Base-by-base conservation (phyloP, 2,888 invertebrate species). In the Papilio protenor region DNA sequence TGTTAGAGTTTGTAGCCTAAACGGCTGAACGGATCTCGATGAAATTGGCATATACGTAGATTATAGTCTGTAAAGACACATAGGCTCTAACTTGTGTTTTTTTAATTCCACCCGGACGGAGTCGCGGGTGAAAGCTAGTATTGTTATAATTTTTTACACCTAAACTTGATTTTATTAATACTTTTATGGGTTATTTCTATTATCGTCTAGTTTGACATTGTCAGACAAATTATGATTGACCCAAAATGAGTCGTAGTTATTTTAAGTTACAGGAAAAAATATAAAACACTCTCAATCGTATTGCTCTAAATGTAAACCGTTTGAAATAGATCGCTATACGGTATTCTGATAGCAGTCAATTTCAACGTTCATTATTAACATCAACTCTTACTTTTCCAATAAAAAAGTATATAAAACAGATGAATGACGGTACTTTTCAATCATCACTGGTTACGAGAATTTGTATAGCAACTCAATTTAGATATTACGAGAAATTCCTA, bases 261-360 rank as follows among this genome's bases (percentile, higher is more conserved):
- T 57, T 23, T 57, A 57, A 21, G 23, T 59, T 23, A 3, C 23
- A 23, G 21, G 0, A 59, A 52, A 52, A 49, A 71, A 40, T 27
- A 40, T 40, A 40, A 23, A 49, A 18, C 11, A 4, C 52, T 33
- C 52, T 71, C 18, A 16, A 27, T 18, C 6, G 64, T 33, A 64
- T 33, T 1, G 8, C 61, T 27, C 27, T 6, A 33, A 64, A 49
- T n/a, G 70, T 71, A 52, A 71, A 52, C 71, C 52, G 27, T 71
- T 71, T 71, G 27, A 71, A 71, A 71, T 71, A 52, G 2, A 71
- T 71, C 16, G 70, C n/a, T 27, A 8, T 23, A 71, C 71, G 52
- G 55, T 52, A 71, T 71, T 18, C 71, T 49, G 52, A 47, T 49
- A 49, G 49, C 52, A 71, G 23, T 49, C 71, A 27, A 71, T 71